A percentile compares a stretch with the other conserved stretches of the same genome.
Conservation (phyloP, 2,888 invertebrate species). For the Ypsolopha sequella region DNA sequence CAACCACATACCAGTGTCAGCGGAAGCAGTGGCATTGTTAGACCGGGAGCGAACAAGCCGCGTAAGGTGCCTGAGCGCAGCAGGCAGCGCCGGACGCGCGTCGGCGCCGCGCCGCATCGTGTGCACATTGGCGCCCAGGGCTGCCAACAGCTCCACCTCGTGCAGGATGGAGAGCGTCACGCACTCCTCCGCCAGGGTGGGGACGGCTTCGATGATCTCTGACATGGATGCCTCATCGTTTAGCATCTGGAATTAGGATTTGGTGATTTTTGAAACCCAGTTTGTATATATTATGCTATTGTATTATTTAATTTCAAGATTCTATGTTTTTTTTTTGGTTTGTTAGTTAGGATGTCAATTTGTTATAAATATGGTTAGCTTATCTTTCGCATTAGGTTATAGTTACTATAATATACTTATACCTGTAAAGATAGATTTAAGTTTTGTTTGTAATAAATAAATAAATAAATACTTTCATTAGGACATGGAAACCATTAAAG, state of each 20-base stretch:
- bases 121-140: constrained; percentile 75
- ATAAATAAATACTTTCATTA: too few species aligned
- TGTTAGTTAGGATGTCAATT: too few species aligned
- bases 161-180: constrained; percentile 81
- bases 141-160: constrained; percentile 81
- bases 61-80: constrained; percentile 77
- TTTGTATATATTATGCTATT: too few species aligned
- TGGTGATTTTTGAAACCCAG: too few species aligned
- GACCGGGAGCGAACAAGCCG: constrained; percentile 60
- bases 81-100: constrained; percentile 77
- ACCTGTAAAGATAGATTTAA: too few species aligned
- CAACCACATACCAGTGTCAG: constrained; percentile 36
- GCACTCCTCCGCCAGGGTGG: constrained; percentile 78
- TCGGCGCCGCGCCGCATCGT: constrained; percentile 77
- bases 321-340: too few species aligned
- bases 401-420: too few species aligned
- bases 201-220: constrained; percentile 78
- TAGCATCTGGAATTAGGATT: constrained; percentile 41
- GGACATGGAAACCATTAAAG: too few species aligned
- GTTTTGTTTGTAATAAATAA: too few species aligned
- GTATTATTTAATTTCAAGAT: too few species aligned
- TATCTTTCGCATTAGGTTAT: too few species aligned
- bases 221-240: constrained; percentile 67
- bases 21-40: constrained; percentile 19
- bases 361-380: too few species aligned